These are phyloP conservation scores for Schlechtendalia chinensis DNA, from an alignment of 1,140 invertebrate species.

Conservation along the genomic window DNA sequence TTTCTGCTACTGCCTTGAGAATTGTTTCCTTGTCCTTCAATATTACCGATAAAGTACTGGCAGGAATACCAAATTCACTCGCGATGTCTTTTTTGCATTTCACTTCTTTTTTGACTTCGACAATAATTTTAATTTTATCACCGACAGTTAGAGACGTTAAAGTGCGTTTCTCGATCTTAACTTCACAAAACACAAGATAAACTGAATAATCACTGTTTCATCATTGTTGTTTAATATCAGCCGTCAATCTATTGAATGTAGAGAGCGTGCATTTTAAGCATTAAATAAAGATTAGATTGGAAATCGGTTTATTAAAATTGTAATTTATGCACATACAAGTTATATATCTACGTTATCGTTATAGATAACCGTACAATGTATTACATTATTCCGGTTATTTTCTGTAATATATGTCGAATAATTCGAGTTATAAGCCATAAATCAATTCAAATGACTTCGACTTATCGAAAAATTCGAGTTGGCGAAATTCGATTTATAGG, in stretches of 20 bases:
- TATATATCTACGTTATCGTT: no score
- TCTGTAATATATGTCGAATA: background rate
- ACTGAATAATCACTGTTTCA: background rate
- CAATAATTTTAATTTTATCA: conserved; percentile 22
- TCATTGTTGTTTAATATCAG: background rate
- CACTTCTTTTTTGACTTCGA: conserved; percentile 68
- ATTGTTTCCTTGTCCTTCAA: conserved; percentile 25
- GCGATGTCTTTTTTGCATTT: no score
- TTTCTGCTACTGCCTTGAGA: conserved; percentile 12
- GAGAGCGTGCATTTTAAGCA: background rate
- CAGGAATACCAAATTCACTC: conserved; percentile 33
- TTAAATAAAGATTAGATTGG: no score
- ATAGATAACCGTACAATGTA: no score
- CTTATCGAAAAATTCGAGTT: no score
- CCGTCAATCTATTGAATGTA: background rate
- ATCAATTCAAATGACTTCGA: no score
- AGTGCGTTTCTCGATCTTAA: background rate
- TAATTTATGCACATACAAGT: no score
- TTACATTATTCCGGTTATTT: background rate
- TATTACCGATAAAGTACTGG: conserved; percentile 21
- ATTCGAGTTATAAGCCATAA: no score
- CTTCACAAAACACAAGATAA: conserved; percentile 5
- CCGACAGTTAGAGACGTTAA: no score
- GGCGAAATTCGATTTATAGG: no score
- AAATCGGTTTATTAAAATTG: no score